Evolutionary conservation across 2,797 vertebrate species (phyloP).

Genomic region (Pachyuromys duprasi): DNA sequence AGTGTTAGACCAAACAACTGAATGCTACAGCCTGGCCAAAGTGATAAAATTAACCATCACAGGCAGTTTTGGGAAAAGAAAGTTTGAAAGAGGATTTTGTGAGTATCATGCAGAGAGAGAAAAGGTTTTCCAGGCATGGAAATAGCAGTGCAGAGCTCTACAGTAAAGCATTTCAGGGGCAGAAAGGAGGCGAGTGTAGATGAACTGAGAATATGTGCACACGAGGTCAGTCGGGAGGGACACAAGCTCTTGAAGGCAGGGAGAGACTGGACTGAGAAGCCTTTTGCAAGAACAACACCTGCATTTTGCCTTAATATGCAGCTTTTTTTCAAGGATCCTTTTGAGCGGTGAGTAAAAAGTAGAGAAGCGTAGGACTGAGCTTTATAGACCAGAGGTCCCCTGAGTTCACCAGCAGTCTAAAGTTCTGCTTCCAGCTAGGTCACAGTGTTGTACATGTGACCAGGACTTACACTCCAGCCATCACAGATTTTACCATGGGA

Average conservation of each 20-base stretch:
- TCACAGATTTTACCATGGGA: neutral
- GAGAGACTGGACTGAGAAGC: neutral
- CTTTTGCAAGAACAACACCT: neutral
- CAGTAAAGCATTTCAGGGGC: neutral
- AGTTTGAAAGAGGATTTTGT: neutral
- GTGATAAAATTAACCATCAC: neutral
- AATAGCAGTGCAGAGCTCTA: neutral
- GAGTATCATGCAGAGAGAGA: too few species aligned
- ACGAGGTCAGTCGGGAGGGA: neutral
- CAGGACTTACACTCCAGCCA: neutral
- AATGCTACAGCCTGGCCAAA: neutral
- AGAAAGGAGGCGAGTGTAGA: neutral
- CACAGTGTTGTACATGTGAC: neutral
- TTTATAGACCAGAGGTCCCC: too few species aligned
- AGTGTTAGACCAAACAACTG: neutral
- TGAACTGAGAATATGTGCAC: neutral
- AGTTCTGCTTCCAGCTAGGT: neutral
- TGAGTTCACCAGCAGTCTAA: too few species aligned
- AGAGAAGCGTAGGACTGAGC: neutral
- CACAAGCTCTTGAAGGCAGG: neutral
- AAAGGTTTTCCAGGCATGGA: neutral
- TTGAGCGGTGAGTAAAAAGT: neutral
- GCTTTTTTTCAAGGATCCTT: neutral
- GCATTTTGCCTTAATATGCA: neutral
- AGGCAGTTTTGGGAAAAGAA: neutral